Percentiles rank a stretch among this genome's conserved stretches.
phyloP scores from a whole-genome alignment of 1,140 invertebrate genomes.

The Bombus consobrinus region DNA sequence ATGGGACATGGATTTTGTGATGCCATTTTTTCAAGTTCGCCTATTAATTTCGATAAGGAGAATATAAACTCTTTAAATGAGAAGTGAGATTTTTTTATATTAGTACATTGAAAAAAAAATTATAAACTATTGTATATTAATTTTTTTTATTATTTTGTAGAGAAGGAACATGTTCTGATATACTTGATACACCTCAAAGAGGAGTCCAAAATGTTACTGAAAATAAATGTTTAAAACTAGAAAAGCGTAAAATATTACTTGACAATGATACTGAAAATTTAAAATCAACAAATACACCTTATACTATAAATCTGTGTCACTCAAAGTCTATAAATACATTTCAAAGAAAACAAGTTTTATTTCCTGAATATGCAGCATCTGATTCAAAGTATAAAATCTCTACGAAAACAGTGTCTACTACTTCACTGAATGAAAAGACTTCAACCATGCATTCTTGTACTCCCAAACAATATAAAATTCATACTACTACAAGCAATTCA shows the following conservation, averaged over 20 bases:
- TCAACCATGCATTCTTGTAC: conserved; percentile 73
- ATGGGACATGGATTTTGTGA: conserved; percentile 68
- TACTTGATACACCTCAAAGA: conserved; percentile 14
- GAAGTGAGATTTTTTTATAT: conserved; percentile 8
- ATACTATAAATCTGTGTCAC: conserved; percentile 31
- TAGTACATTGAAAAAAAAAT: not conserved
- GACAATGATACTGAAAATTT: conserved; percentile 48
- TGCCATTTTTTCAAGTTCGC: conserved; percentile 75
- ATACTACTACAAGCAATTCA: conserved; percentile 43
- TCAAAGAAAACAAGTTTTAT: conserved; percentile 35
- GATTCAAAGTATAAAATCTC: conserved; percentile 65
- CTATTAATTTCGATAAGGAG: conserved; percentile 69
- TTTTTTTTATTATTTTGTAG: not conserved
- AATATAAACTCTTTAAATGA: conserved; percentile 30
- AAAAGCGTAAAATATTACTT: conserved; percentile 20
- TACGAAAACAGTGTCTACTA: conserved; percentile 56
- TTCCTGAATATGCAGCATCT: conserved; percentile 14
- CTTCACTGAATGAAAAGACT: conserved; percentile 66
- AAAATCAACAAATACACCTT: conserved; percentile 30
- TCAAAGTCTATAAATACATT: conserved; percentile 48
- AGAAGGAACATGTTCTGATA: not conserved
- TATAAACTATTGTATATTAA: not conserved
- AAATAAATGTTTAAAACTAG: conserved; percentile 5
- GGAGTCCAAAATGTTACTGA: conserved; percentile 7
- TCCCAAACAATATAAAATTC: conserved; percentile 61